These are phyloP conservation scores for Trogon surrucura DNA, from an alignment of 2,113 vertebrate genomes.

Conservation along the genomic window DNA sequence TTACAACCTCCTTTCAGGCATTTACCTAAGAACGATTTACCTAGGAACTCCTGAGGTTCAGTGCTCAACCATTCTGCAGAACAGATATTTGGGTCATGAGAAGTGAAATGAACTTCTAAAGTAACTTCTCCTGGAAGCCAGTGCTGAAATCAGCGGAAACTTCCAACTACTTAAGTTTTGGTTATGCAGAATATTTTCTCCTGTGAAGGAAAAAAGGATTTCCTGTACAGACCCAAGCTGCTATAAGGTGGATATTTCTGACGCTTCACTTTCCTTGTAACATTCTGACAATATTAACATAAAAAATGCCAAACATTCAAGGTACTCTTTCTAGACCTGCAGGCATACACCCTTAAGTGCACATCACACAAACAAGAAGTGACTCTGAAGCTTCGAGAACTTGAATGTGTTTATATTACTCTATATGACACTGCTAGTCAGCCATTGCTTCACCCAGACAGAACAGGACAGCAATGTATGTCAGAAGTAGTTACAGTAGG, in stretches of 20 bases:
- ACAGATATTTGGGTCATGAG: not conserved
- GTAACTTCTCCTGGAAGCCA: not conserved
- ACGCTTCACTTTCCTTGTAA: not conserved
- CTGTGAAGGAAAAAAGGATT: not conserved
- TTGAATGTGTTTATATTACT: accelerated
- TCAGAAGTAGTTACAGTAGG: not conserved
- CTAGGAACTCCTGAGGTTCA: not conserved
- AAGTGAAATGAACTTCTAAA: not conserved
- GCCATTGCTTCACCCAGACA: not conserved
- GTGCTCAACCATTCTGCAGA: not conserved
- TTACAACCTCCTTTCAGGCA: not conserved
- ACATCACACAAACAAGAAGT: not conserved
- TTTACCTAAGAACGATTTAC: not conserved
- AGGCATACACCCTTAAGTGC: accelerated
- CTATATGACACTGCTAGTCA: not conserved
- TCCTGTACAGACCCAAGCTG: not conserved
- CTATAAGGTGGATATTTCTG: not conserved
- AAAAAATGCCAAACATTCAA: not conserved
- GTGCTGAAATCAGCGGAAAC: not conserved
- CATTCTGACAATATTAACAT: not conserved
- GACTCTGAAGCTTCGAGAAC: not conserved
- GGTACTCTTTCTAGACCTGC: not conserved
- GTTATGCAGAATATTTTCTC: not conserved
- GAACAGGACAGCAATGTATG: not conserved
- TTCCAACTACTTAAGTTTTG: not conserved